A percentile compares a stretch with the other conserved stretches of the same genome.
Evolutionary conservation across 23 tunicate species (phyloP).

Genomic region (Oikopleura dioica): DNA sequence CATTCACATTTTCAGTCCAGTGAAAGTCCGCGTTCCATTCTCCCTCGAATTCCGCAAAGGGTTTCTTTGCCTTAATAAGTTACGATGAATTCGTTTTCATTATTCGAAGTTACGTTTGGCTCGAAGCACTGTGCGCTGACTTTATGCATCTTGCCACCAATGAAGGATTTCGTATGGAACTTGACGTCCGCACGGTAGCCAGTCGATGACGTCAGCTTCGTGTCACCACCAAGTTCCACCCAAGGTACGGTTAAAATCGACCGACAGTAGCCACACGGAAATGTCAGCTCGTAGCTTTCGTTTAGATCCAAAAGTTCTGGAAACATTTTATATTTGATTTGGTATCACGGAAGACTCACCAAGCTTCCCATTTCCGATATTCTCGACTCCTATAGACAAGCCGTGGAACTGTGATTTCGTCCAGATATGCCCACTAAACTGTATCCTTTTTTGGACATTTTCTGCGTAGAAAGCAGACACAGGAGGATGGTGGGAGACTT

Average conservation of each 20-base stretch:
- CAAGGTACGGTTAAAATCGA: conserved; percentile 79
- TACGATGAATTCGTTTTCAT: neutral
- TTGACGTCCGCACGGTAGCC: conserved; percentile 64
- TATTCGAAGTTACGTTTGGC: neutral
- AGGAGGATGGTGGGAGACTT: conserved; percentile 95
- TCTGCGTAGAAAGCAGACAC: conserved; percentile 90
- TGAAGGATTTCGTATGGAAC: conserved; percentile 84
- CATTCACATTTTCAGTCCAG: neutral
- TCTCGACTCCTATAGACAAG: conserved; percentile 73
- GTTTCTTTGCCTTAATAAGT: conserved; percentile 33
- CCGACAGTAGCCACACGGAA: conserved; percentile 87
- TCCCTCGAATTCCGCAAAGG: conserved; percentile 51
- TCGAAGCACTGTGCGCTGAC: conserved; percentile 35
- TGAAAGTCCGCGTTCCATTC: conserved; percentile 44
- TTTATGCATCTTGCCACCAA: conserved; percentile 62
- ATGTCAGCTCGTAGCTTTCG: conserved; percentile 56
- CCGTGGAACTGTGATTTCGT: conserved; percentile 90
- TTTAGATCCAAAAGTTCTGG: conserved; percentile 34
- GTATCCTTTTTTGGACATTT: conserved; percentile 34
- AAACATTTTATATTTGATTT: conserved; percentile 13
- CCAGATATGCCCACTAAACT: conserved; percentile 87
- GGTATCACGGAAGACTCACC: neutral
- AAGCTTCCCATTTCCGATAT: conserved; percentile 47
- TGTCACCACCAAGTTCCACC: conserved; percentile 90
- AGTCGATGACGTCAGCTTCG: conserved; percentile 56